phyloP scores from a whole-genome alignment of 2,113 vertebrate genomes.

The Ceratotherium simum region DNA sequence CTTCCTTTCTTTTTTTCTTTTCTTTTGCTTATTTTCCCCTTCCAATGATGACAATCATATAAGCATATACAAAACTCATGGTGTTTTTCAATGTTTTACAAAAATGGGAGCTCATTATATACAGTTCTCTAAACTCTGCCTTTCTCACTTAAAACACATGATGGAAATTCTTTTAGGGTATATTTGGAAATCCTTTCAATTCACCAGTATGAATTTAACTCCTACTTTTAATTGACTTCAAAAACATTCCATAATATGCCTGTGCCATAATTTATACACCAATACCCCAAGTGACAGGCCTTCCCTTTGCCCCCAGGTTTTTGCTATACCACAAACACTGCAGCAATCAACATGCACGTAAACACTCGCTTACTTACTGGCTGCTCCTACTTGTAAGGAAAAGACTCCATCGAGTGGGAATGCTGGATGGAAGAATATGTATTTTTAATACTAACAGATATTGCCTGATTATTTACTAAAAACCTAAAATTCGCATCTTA shows the following conservation, averaged over 20 bases:
- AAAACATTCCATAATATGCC: not conserved
- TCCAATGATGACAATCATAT: not conserved
- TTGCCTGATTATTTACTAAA: not conserved
- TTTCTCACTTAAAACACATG: not conserved
- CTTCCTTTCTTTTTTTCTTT: not conserved
- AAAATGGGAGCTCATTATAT: not conserved
- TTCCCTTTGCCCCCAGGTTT: not conserved
- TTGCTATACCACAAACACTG: not conserved
- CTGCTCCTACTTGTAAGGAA: slow-evolving; percentile 20
- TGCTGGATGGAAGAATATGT: not conserved
- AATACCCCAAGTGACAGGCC: not conserved
- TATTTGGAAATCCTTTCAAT: not conserved
- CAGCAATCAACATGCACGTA: not conserved
- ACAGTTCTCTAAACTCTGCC: not conserved
- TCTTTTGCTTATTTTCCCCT: not conserved
- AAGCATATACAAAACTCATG: not conserved
- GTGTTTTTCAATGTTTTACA: not conserved
- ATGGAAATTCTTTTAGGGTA: not conserved
- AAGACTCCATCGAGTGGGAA: not conserved
- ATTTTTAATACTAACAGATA: not conserved
- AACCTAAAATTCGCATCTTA: not conserved
- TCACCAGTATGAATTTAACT: not conserved
- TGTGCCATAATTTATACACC: not conserved
- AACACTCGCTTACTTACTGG: not conserved
- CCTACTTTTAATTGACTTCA: not conserved